Base-by-base conservation (phyloP, 2,113 vertebrate genomes). In the Phycodurus eques region DNA sequence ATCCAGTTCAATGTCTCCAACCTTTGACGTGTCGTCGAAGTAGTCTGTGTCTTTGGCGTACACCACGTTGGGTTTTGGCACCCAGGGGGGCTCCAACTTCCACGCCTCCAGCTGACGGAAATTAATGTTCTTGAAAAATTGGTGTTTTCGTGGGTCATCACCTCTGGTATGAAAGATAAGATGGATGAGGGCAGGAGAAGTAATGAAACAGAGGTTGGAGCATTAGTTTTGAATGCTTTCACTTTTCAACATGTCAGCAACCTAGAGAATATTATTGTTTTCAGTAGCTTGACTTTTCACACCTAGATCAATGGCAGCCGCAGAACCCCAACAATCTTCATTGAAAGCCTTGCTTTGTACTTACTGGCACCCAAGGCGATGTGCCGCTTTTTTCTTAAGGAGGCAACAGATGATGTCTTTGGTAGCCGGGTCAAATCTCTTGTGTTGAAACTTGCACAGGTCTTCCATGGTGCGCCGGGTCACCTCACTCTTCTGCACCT, bases 321-420 rank as follows among this genome's bases (percentile, higher is more conserved):
- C 17, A 27, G 15, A 51, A 51, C 47, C 47, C 15, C 47, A 39
- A 39, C 15, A 9, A 20, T 4, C 6, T 62, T 35, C 33, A 39
- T 8, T 20, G 9, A 62, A 4, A 42, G 17, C 33, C 17, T 27
- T 51, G 44, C 4, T n/a, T 59, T 72, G 46, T 65, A 72, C 87
- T 86, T 89, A 96, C 95, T 92, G 92, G 93, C 93, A 94, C 73
- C 96, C 95, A 22, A 98, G 93, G 44, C 93, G 94, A n/a, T 90
- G 66, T 49, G 85, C 85, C 19, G 72, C 43, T 54, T 90, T 94
- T 91, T 95, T 97, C 73, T 92, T 95, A 77, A 97, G 88, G 78
- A 97, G 90, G 72, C 92, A 84, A 57, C 65, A 82, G 74, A 95
- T 95, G 71, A 96, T 92, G 15, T 95, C 93, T 81, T 92, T 95